phyloP scores from a whole-genome alignment of 1,140 invertebrate species.

The Drosophila rufa region DNA sequence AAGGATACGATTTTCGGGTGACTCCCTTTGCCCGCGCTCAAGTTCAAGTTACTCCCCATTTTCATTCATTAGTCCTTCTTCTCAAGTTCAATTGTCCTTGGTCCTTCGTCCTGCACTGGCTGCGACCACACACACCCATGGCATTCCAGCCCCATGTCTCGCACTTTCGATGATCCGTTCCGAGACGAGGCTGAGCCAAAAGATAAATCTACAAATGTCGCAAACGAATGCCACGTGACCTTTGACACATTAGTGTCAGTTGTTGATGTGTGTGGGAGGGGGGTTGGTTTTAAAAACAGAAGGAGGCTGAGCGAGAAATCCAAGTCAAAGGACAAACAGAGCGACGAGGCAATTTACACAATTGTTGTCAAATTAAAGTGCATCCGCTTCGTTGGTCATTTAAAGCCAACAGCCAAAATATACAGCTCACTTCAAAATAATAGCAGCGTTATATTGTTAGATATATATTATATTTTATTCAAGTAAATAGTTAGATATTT shows the following conservation, averaged over 20 bases:
- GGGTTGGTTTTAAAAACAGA: slow-evolving; percentile 32
- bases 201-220: slow-evolving; percentile 78
- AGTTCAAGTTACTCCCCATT: slow-evolving; percentile 13
- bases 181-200: slow-evolving; percentile 38
- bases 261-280: slow-evolving; percentile 46
- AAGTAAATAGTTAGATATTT: too few species aligned
- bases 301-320: slow-evolving; percentile 9
- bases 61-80: slow-evolving; percentile 36
- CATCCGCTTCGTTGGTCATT: slow-evolving; percentile 84
- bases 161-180: slow-evolving; percentile 43
- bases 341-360: slow-evolving; percentile 82
- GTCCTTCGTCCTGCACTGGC: slow-evolving; percentile 36
- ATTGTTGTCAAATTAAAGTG: slow-evolving; percentile 85
- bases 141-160: slow-evolving; percentile 11
- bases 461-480: too few species aligned
- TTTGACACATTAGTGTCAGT: slow-evolving; percentile 84
- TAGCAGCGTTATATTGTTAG: too few species aligned
- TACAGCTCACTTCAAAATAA: not conserved
- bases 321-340: slow-evolving; percentile 75
- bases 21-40: not conserved
- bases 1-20: slow-evolving; percentile 3
- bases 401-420: slow-evolving; percentile 64
- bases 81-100: slow-evolving; percentile 37
- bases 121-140: slow-evolving; percentile 16
- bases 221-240: slow-evolving; percentile 84